Evolutionary conservation across 1,140 invertebrate species (phyloP).

Genomic region (Hestina assimilis): DNA sequence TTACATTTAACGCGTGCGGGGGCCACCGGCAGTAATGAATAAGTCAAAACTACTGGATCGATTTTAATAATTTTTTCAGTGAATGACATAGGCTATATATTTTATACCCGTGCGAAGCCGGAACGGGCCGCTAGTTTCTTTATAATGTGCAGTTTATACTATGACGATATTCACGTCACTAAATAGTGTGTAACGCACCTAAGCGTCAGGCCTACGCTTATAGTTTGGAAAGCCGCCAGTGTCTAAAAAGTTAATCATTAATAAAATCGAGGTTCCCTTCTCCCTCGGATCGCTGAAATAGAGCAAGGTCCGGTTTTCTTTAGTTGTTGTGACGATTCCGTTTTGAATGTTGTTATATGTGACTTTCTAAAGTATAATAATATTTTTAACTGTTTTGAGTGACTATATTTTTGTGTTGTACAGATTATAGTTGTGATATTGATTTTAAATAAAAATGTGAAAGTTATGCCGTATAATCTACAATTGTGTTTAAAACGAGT

Average conservation of each 20-base stretch:
- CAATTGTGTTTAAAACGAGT: slow-evolving; percentile 31
- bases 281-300: slow-evolving; percentile 36
- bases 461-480: slow-evolving; percentile 56
- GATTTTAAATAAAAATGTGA: slow-evolving; percentile 16
- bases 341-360: slow-evolving; percentile 7
- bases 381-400: no score
- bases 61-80: no score
- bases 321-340: slow-evolving; percentile 30
- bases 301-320: slow-evolving; percentile 42
- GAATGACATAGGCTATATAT: no score
- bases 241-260: slow-evolving; percentile 35
- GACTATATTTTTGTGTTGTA: not conserved
- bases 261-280: slow-evolving; percentile 36
- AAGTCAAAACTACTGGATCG: no score
- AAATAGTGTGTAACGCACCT: slow-evolving; percentile 6
- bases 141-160: no score
- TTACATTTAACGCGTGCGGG: no score
- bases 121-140: no score
- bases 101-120: no score
- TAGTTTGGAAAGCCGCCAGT: slow-evolving; percentile 38
- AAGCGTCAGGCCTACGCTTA: slow-evolving; percentile 17
- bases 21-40: no score
- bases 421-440: not conserved
- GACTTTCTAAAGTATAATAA: no score
- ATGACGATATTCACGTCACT: not conserved